A percentile compares a stretch with the other conserved stretches of the same genome.
Conservation (phyloP, 2,888 invertebrate species). For the Aspidiotus rigidus region DNA sequence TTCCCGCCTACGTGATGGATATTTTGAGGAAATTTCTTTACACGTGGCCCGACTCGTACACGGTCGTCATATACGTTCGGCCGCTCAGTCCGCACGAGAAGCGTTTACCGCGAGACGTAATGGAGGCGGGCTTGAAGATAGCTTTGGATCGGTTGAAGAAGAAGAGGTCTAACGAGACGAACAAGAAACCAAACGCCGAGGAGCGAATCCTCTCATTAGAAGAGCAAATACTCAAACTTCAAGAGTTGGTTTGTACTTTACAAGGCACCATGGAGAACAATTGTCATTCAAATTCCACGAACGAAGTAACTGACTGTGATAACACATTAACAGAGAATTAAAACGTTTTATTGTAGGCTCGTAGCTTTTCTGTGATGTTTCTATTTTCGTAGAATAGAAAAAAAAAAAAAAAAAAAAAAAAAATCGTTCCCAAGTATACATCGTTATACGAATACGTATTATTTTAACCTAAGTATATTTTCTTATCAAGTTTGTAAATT, state of each 20-base stretch:
- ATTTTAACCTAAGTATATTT: too few relatives aligned
- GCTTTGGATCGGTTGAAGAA: conserved; percentile 43
- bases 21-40: conserved; percentile 67
- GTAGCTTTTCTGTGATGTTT: too few relatives aligned
- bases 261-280: too few relatives aligned
- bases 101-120: conserved; percentile 65
- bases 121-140: conserved; percentile 70
- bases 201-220: conserved; percentile 7
- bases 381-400: too few relatives aligned
- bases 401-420: too few relatives aligned
- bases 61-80: conserved; percentile 72
- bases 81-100: conserved; percentile 75
- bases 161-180: conserved; percentile 10
- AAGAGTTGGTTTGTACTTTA: conserved; percentile 5
- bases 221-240: conserved; percentile 11
- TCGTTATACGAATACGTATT: too few relatives aligned
- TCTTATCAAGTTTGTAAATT: too few relatives aligned
- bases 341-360: too few relatives aligned
- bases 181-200: conserved; percentile 4
- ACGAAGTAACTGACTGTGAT: conserved; percentile 2
- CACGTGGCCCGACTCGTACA: conserved; percentile 69
- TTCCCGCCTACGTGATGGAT: conserved; percentile 66
- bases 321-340: background rate
- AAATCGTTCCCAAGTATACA: too few relatives aligned
- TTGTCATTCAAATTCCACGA: background rate